These are phyloP conservation scores for Peromyscus polionotus DNA, from an alignment of 2,113 vertebrate species.

Conservation along the genomic window DNA sequence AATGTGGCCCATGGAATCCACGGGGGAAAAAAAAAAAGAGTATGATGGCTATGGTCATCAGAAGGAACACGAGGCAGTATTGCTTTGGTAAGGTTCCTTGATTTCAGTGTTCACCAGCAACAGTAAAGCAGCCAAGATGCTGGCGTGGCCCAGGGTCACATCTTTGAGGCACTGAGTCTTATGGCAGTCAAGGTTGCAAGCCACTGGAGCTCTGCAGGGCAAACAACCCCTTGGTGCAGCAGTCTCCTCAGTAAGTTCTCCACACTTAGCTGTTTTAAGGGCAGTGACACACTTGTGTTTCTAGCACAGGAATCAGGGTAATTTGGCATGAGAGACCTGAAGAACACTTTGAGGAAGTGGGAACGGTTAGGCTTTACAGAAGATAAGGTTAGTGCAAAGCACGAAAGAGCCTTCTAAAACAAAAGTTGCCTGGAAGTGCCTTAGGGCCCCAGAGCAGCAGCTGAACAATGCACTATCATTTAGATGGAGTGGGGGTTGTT, in stretches of 20 bases:
- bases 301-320: background rate
- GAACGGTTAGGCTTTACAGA: background rate
- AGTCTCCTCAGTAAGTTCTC: background rate
- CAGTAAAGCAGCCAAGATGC: background rate
- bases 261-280: background rate
- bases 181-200: background rate
- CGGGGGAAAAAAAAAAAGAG: background rate
- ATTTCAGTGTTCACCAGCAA: background rate
- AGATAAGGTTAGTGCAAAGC: background rate
- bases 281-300: background rate
- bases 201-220: background rate
- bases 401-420: constrained; percentile 23
- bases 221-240: background rate
- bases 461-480: background rate
- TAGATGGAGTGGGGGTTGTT: background rate
- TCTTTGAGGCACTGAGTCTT: background rate
- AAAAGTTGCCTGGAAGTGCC: background rate
- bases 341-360: background rate
- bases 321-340: background rate
- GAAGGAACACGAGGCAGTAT: background rate
- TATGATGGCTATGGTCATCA: background rate
- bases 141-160: background rate
- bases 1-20: background rate
- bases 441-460: background rate
- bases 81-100: background rate